These are phyloP conservation scores for Gandaritis pyraliata DNA, from an alignment of 2,888 invertebrate species.

Conservation along the genomic window DNA sequence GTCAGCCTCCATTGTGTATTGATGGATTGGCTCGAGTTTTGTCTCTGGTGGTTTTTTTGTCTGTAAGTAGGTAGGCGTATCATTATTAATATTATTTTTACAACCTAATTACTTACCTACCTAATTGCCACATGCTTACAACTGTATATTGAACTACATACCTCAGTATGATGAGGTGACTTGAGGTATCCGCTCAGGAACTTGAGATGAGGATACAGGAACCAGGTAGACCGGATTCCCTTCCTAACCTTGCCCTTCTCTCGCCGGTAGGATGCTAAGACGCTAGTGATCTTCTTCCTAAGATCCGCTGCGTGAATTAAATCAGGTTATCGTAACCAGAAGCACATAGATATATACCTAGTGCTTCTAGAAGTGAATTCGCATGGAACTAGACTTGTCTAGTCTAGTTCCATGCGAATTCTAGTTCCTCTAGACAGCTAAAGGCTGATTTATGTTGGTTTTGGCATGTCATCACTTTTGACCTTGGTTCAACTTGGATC, in stretches of 20 bases:
- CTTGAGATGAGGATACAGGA: slow-evolving; percentile 64
- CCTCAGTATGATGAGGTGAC: slow-evolving; percentile 13
- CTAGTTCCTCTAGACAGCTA: too few relatives aligned
- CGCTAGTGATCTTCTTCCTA: slow-evolving; percentile 72
- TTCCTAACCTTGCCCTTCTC: slow-evolving; percentile 68
- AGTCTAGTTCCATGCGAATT: too few relatives aligned
- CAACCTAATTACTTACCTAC: too few relatives aligned
- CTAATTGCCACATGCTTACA: too few relatives aligned
- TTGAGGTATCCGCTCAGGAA: slow-evolving; percentile 63
- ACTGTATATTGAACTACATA: not conserved
- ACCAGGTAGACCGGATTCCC: slow-evolving; percentile 68
- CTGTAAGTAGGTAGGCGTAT: slow-evolving; percentile 1
- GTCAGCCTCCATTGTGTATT: slow-evolving; percentile 18
- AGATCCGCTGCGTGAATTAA: slow-evolving; percentile 51
- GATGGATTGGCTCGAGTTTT: slow-evolving; percentile 12
- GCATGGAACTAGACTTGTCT: too few relatives aligned
- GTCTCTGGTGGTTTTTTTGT: not conserved
- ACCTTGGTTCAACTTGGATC: too few relatives aligned
- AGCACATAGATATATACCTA: too few relatives aligned
- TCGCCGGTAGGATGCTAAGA: slow-evolving; percentile 74
- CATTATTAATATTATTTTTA: too few relatives aligned
- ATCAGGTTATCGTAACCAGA: not conserved
- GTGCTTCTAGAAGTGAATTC: too few relatives aligned
- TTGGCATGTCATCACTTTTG: too few relatives aligned
- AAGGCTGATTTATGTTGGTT: too few relatives aligned